These are phyloP conservation scores for Callinectes sapidus DNA, from an alignment of 2,888 invertebrate species.

Conservation along the genomic window DNA sequence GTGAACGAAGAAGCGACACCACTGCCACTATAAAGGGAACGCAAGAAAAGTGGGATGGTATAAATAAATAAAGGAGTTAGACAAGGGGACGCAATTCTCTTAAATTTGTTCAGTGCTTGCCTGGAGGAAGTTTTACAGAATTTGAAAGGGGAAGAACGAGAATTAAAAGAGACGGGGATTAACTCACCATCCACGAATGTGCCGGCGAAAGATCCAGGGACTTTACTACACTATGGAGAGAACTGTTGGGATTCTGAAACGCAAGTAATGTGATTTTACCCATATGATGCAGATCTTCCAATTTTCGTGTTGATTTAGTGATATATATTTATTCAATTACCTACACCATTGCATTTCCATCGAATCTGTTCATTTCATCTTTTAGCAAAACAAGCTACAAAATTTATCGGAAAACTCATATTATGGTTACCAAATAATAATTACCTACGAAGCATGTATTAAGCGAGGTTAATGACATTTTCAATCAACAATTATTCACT, in stretches of 20 bases:
- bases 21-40: neutral
- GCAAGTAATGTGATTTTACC: neutral
- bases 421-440: neutral
- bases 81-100: neutral
- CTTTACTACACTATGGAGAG: neutral
- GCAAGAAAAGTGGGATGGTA: neutral
- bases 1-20: neutral
- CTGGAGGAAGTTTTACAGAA: neutral
- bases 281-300: no score
- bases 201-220: neutral
- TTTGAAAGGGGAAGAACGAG: neutral
- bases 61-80: neutral
- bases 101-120: neutral
- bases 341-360: no score
- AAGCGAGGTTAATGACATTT: neutral
- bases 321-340: no score
- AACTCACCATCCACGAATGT: neutral
- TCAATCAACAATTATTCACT: neutral
- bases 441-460: neutral
- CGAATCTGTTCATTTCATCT: no score
- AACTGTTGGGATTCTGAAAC: neutral
- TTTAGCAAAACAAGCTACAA: neutral
- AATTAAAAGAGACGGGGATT: neutral
- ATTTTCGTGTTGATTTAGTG: no score
- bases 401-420: neutral